Base-by-base conservation (phyloP, 2,797 vertebrate species). In the Euthynnus affinis region DNA sequence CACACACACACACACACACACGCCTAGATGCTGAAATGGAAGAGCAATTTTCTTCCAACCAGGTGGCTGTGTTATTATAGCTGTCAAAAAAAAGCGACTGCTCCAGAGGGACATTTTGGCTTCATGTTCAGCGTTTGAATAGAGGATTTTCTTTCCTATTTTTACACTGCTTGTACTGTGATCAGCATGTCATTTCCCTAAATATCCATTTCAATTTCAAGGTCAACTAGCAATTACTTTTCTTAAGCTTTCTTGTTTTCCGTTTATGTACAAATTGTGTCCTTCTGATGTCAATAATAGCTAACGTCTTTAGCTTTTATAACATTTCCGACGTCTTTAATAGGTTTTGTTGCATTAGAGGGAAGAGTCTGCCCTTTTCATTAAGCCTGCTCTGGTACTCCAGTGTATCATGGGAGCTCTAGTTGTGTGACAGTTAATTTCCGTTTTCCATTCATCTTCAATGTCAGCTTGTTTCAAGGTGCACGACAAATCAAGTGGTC, bases 41-140 rank as follows among this genome's bases (percentile, higher is more conserved):
- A 76, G 76, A 85, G 82, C 82, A 91, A 91, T 93, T 92, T 93
- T 87, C 86, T 78, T 87, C 76, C 79, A 86, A 29, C 63, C 72
- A 87, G 85, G 83, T 83, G 82, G 78, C 69, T 73, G 71, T 86
- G 70, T 88, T 90, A 89, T 93, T 91, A 86, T 76, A 91, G 87
- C 62, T 5, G 76, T 92, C 91, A 88, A 79, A 91, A 5, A 29
- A 88, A 71, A 48, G 56, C 73, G 9, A 32, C 51, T 64, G 51
- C 68, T 84, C 51, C 74, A 76, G 22, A 71, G 48, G 48, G 69
- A 25, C 58, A 69, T 82, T 83, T 70, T 81, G 52, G 51, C 76
- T 86, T 1, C 53, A 42, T 61, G 52, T 81, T 46, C 42, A 32
- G 20, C 77, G 52, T 69, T 83, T 82, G 70, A 86, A 85, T 64